phyloP scores from a whole-genome alignment of 2,888 invertebrate species.

The Pardosa pseudoannulata region DNA sequence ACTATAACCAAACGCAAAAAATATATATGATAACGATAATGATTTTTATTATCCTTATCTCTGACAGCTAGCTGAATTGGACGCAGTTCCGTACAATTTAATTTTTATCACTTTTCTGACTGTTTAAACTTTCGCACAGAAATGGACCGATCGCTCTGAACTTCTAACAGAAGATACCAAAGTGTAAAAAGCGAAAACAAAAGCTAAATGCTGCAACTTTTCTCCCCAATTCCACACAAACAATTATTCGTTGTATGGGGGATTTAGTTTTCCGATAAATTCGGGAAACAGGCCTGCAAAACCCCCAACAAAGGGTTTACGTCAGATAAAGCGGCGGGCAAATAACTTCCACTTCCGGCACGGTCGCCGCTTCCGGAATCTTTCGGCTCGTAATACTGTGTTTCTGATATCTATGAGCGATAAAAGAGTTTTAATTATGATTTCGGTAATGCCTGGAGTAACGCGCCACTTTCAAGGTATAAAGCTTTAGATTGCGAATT shows the following conservation, averaged over 20 bases:
- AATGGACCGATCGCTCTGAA: no score
- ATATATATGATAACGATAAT: no score
- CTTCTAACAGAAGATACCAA: no score
- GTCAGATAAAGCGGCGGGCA: not conserved
- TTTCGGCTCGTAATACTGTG: not conserved
- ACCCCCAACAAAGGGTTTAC: not conserved
- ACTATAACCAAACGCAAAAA: no score
- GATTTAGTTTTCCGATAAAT: constrained; percentile 1
- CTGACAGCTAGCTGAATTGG: no score
- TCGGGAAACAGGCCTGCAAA: not conserved
- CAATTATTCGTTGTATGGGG: not conserved
- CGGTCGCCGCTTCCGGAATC: not conserved
- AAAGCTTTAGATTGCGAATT: no score
- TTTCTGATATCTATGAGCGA: not conserved
- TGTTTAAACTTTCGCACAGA: no score
- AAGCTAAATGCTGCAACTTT: not conserved
- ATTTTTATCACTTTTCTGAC: no score
- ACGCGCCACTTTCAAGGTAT: no score
- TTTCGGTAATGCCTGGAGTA: not conserved
- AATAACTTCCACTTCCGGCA: not conserved
- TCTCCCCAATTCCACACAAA: not conserved
- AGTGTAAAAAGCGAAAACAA: not conserved
- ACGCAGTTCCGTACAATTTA: no score
- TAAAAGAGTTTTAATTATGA: constrained; percentile 1
- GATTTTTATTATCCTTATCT: no score